Evolutionary conservation across 2,888 invertebrate species (phyloP), one percentile per base, ranked within the genome.

Genomic region (Yponomeuta plumbellus): DNA sequence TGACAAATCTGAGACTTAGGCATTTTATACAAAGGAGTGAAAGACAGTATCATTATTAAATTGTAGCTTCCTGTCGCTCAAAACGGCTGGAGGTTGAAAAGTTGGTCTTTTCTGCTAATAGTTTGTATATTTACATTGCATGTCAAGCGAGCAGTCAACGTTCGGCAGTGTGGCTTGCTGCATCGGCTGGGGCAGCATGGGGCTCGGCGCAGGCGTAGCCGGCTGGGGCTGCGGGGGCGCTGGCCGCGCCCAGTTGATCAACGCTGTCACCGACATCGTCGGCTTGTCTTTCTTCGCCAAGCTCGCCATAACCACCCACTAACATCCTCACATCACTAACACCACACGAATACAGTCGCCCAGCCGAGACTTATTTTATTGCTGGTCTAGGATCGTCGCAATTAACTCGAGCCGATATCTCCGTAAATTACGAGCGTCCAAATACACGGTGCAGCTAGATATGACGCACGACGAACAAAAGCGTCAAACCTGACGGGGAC

Each of bases 201-300:
- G 79, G 74, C 72, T 78, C 67, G 80, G 67, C 66, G 80, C 80
- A 20, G 88, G 85, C 69, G 85, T 76, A 76, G 84, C 81, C 71
- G 83, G 83, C 74, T 86, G 82, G 72, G 80, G 84, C 77, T 79
- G 84, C 82, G 80, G 73, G 78, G 90, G 82, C 84, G 94, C 86
- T 82, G 92, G 75, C 93, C 83, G 92, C 75, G 93, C 92, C 94
- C 94, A 94, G 84, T 94, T 94, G 80, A 96, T 96, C 82, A 96
- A 94, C 77, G 96, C 95, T 78, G 96, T 94, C 80, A 96, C 96
- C 83, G 95, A 95, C 94, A 96, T 95, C 92, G 96, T 96, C 78
- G 96, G 96, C 84, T 96, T 96, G 88, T 96, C 96, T 91, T 96
- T 96, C 92, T 96, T 96, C 93, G 96, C 94, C 95, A 95, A 77